A percentile compares a stretch with the other conserved stretches of the same genome.
These are phyloP conservation scores for Chaunax sp. DNA, from an alignment of 2,797 vertebrate species.

Conservation along the genomic window DNA sequence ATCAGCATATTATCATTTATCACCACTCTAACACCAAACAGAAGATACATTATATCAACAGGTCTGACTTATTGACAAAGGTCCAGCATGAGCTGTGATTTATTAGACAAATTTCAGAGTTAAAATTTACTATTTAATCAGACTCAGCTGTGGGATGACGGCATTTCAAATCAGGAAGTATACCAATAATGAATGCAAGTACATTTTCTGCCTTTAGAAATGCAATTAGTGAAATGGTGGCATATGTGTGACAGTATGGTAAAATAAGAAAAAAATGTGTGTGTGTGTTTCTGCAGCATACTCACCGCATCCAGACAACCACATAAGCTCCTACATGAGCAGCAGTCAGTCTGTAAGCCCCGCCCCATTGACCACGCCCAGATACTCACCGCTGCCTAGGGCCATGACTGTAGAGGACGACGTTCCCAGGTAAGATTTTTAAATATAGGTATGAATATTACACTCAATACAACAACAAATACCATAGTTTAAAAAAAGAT, in stretches of 20 bases:
- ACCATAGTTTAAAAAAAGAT: not conserved
- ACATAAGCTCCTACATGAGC: constrained; percentile 90
- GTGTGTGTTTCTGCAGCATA: constrained; percentile 83
- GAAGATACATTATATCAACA: not conserved
- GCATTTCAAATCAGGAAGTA: not conserved
- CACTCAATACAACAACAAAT: not conserved
- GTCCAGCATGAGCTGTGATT: not conserved
- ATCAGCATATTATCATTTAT: constrained; percentile 41
- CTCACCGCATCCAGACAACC: constrained; percentile 92
- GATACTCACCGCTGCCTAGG: constrained; percentile 93
- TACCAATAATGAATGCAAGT: not conserved
- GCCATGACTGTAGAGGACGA: constrained; percentile 92
- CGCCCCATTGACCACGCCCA: constrained; percentile 79
- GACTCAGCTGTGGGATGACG: not conserved
- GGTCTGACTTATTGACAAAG: not conserved
- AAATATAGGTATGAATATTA: not conserved
- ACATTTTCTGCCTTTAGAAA: not conserved
- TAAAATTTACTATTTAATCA: not conserved
- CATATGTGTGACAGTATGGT: not conserved
- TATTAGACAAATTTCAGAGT: not conserved
- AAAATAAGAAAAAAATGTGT: not conserved
- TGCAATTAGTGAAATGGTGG: not conserved
- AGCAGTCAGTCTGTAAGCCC: constrained; percentile 80
- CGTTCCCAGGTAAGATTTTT: constrained; percentile 86
- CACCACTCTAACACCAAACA: constrained; percentile 14